These are phyloP conservation scores for Hoplodrina blanda DNA, from an alignment of 2,888 invertebrate genomes.

Conservation along the genomic window DNA sequence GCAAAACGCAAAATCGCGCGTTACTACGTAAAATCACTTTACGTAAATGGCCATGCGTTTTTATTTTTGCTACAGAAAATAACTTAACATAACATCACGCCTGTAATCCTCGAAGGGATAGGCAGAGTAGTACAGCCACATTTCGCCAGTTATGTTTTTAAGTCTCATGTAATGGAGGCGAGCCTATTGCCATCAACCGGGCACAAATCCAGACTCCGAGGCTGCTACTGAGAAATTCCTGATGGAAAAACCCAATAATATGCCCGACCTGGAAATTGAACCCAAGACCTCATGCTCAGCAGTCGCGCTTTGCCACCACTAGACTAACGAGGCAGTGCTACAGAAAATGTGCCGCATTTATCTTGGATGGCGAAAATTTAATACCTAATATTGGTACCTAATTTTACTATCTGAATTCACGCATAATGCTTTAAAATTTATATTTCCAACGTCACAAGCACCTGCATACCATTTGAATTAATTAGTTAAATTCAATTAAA, in stretches of 20 bases:
- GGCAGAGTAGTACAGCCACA: too few species aligned
- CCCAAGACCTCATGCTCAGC: too few species aligned
- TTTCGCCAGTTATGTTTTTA: too few species aligned
- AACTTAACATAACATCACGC: too few species aligned
- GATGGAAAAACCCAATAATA: too few species aligned
- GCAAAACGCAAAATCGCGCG: slow-evolving; percentile 36
- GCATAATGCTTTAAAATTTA: neutral
- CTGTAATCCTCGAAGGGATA: too few species aligned
- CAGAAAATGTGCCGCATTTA: slow-evolving; percentile 17
- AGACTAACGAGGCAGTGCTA: neutral
- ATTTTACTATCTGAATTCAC: neutral
- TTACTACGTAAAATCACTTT: slow-evolving; percentile 41
- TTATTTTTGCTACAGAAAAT: slow-evolving; percentile 15
- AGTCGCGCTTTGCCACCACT: too few species aligned
- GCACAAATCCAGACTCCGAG: too few species aligned
- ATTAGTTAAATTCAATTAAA: slow-evolving; percentile 2
- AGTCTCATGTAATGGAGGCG: too few species aligned
- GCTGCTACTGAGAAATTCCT: too few species aligned
- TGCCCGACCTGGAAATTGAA: too few species aligned
- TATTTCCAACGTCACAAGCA: neutral
- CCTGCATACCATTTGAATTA: slow-evolving; percentile 5
- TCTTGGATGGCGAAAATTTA: neutral
- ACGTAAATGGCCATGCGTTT: slow-evolving; percentile 19
- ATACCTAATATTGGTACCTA: neutral
- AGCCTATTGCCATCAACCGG: too few species aligned